A percentile compares a stretch with the other conserved stretches of the same genome.
These are phyloP conservation scores for Cantharis rustica DNA, from an alignment of 2,888 invertebrate species.

Conservation along the genomic window DNA sequence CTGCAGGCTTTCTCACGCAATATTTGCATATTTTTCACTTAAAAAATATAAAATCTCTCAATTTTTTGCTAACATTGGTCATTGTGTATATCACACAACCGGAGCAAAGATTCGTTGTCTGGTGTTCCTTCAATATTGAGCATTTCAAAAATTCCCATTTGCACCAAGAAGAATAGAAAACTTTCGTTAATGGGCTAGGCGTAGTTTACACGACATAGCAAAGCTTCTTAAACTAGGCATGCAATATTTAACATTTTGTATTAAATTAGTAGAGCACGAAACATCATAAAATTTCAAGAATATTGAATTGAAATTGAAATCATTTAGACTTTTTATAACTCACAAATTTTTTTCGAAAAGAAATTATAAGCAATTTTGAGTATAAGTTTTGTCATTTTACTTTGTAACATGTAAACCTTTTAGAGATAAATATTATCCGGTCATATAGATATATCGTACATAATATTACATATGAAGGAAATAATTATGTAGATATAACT, in stretches of 20 bases:
- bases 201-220: too few species aligned
- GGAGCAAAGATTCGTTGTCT: neutral
- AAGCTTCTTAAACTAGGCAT: neutral
- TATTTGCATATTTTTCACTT: neutral
- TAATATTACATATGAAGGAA: neutral
- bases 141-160: neutral
- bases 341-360: neutral
- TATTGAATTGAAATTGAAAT: too few species aligned
- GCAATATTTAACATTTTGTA: neutral
- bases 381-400: neutral
- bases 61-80: neutral
- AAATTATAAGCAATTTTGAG: neutral
- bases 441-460: neutral
- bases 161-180: too few species aligned
- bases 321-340: neutral
- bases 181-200: too few species aligned
- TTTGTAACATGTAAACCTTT: neutral
- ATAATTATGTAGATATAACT: neutral
- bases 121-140: neutral
- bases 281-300: too few species aligned
- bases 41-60: neutral
- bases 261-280: too few species aligned
- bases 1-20: neutral
- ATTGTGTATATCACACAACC: neutral
- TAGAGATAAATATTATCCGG: neutral